Conservation (phyloP, 2,113 vertebrate genomes). For the Sus scrofa region DNA sequence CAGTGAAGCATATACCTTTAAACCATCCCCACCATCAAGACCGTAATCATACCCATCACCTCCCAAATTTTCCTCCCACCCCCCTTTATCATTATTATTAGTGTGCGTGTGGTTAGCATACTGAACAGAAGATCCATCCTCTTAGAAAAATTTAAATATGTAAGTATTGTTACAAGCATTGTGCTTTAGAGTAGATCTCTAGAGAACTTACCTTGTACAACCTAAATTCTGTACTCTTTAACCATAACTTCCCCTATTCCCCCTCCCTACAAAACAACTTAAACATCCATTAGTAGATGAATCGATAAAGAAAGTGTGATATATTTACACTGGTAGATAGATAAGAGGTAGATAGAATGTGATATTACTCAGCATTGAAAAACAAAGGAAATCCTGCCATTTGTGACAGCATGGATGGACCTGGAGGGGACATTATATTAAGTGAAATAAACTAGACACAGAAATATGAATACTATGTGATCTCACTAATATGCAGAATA, state of each 20-base stretch:
- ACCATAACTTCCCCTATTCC: too few relatives aligned
- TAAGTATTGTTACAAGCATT: not conserved
- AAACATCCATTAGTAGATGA: not conserved
- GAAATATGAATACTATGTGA: not conserved
- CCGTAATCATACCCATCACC: not conserved
- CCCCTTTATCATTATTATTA: not conserved
- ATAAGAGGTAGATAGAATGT: not conserved
- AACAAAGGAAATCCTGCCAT: not conserved
- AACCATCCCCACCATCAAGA: not conserved
- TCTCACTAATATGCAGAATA: not conserved
- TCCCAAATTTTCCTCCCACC: not conserved
- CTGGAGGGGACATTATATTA: not conserved
- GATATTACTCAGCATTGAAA: not conserved
- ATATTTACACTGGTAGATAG: not conserved
- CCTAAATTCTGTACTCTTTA: not conserved
- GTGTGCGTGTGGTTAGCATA: not conserved
- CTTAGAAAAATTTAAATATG: not conserved
- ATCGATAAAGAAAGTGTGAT: not conserved
- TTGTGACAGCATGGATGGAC: not conserved
- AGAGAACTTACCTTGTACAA: not conserved
- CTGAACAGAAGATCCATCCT: not conserved
- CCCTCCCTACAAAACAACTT: not conserved
- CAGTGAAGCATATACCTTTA: not conserved
- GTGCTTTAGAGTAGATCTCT: not conserved
- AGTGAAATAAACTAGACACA: not conserved